Evolutionary conservation across 2,113 vertebrate genomes (phyloP), one percentile per base, ranked within the genome.

Genomic region (Eubucco bourcierii): DNA sequence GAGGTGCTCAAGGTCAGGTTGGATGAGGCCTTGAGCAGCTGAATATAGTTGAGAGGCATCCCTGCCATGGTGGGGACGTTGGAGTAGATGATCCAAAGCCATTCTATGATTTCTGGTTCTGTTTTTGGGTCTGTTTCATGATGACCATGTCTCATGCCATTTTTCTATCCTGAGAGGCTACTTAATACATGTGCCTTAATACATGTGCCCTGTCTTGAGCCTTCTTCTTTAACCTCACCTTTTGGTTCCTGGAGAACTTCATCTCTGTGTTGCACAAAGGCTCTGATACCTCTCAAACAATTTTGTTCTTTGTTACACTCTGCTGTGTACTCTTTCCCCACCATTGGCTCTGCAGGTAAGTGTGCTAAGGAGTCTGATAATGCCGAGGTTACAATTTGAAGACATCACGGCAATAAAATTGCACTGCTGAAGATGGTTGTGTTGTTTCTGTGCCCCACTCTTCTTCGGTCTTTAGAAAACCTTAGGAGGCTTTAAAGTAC

Each of bases 381-480:
- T 47, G 46, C n/a, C 70, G 12, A 79, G 63, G 55, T 27, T 75
- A 59, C 31, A 87, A 52, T 92, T 75, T 91, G 46, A 76, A 80
- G 70, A 20, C 50, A 47, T 76, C 65, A 18, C 31, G 31, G 31
- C 76, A 65, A 80, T 83, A 82, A 80, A 92, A 90, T 90, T 84
- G 33, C n/a, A 37, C 71, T 79, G 64, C 72, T 71, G 71, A 79
- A 94, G 65, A 90, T 47, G 15, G n/a, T 53, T 65, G 24, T 24
- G 20, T 90, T 88, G 52, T 83, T 96, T 86, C 78, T 88, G 29
- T 67, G 74, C 93, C 67, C 81, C 55, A 80, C 65, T 84, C 76
- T 87, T 87, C 60, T 68, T 90, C 16, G 41, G 47, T 84, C 71
- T 90, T 87, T 95, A 90, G 59, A 52, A 63, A 94, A 73, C n/a